Evolutionary conservation across 2,113 vertebrate genomes (phyloP).

Genomic region (Thryonomys swinderianus): DNA sequence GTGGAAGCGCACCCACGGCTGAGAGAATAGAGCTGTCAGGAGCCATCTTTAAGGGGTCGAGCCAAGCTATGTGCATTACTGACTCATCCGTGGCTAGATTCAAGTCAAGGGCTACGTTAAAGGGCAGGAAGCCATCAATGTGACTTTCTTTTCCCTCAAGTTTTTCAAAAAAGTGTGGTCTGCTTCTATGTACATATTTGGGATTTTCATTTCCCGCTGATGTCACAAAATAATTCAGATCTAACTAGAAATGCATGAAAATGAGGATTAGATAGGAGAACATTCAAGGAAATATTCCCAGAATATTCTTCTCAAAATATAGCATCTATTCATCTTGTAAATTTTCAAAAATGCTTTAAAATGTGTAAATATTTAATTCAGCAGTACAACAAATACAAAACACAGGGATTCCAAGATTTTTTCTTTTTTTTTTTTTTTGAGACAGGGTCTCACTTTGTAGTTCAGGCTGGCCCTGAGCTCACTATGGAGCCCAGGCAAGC

Average conservation of each 20-base stretch:
- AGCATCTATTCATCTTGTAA: not conserved
- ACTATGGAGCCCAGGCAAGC: too few species aligned
- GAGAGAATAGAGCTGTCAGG: not conserved
- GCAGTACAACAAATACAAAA: not conserved
- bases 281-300: not conserved
- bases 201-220: not conserved
- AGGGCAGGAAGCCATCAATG: not conserved
- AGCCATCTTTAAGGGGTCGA: not conserved
- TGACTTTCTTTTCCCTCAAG: not conserved
- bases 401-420: too few species aligned
- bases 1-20: not conserved
- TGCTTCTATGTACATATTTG: not conserved
- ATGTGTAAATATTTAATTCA: not conserved
- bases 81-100: conserved; percentile 34
- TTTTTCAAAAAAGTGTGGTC: not conserved
- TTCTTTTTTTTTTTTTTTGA: too few species aligned
- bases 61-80: conserved; percentile 47
- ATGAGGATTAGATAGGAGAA: not conserved
- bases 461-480: too few species aligned
- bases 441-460: too few species aligned
- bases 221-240: not conserved
- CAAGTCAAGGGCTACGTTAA: not conserved
- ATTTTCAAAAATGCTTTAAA: not conserved
- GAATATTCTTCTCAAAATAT: not conserved
- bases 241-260: not conserved